Evolutionary conservation across 2,113 vertebrate genomes (phyloP).

Genomic region (Mandrillus leucophaeus): DNA sequence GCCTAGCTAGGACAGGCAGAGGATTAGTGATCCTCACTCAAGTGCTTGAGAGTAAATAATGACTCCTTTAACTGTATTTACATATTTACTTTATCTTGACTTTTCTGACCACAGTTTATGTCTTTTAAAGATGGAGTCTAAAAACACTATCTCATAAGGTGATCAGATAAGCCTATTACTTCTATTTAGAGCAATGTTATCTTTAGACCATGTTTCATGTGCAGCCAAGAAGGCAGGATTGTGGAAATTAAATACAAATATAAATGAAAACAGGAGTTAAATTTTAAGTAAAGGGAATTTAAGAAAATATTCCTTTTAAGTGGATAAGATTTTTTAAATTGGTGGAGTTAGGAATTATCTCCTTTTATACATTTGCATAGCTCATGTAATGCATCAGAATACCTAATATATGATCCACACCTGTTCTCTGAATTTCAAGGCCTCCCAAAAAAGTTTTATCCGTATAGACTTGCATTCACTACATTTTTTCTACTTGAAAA

Average conservation of each 20-base stretch:
- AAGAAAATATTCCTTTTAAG: slow-evolving; percentile 7
- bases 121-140: not conserved
- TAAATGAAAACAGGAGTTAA: not conserved
- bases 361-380: not conserved
- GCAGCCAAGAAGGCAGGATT: not conserved
- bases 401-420: not conserved
- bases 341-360: not conserved
- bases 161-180: not conserved
- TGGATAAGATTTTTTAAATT: not conserved
- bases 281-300: not conserved
- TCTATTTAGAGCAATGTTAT: not conserved
- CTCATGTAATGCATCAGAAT: not conserved
- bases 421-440: slow-evolving; percentile 5
- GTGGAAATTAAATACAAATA: slow-evolving; percentile 1
- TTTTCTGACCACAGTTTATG: not conserved
- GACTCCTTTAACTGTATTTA: not conserved
- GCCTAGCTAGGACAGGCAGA: not conserved
- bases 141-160: not conserved
- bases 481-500: slow-evolving; percentile 43
- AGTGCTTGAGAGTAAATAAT: not conserved
- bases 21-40: not conserved
- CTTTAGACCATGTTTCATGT: not conserved
- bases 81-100: not conserved
- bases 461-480: not conserved
- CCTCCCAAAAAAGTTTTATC: not conserved